These are phyloP conservation scores for Nannoperca obscura DNA, from an alignment of 2,797 vertebrate species.

Conservation along the genomic window DNA sequence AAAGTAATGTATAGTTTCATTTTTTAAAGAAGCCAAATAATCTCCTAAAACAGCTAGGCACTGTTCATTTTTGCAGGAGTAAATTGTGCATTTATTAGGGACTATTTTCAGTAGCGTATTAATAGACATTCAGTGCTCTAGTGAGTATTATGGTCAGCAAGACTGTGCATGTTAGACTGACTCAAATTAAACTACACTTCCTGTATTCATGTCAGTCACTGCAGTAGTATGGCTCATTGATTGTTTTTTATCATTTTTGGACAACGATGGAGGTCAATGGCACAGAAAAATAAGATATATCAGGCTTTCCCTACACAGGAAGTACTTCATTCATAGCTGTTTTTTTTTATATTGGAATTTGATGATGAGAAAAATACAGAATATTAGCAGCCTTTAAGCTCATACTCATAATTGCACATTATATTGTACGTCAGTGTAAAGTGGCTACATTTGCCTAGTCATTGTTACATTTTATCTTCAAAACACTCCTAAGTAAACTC, in stretches of 20 bases:
- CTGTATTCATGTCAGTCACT: background rate
- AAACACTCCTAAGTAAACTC: conserved; percentile 14
- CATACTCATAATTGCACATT: background rate
- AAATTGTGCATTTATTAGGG: conserved; percentile 1
- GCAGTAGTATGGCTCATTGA: background rate
- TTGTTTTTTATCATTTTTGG: background rate
- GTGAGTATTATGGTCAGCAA: background rate
- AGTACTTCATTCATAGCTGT: background rate
- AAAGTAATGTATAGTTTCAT: background rate
- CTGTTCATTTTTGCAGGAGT: background rate
- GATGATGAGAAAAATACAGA: background rate
- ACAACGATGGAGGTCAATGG: background rate
- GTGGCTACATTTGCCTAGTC: conserved; percentile 12
- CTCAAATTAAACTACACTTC: conserved; percentile 3
- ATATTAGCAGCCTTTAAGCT: background rate
- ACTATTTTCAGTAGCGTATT: conserved; percentile 13
- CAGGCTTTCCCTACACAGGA: background rate
- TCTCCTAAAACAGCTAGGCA: background rate
- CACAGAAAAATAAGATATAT: background rate
- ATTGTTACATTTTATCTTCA: conserved; percentile 17
- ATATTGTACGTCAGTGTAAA: conserved; percentile 2
- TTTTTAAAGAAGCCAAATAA: background rate
- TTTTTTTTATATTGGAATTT: background rate
- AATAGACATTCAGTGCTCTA: background rate
- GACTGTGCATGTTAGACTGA: background rate